phyloP scores from a whole-genome alignment of 2,113 vertebrate species.

The Bos javanicus region DNA sequence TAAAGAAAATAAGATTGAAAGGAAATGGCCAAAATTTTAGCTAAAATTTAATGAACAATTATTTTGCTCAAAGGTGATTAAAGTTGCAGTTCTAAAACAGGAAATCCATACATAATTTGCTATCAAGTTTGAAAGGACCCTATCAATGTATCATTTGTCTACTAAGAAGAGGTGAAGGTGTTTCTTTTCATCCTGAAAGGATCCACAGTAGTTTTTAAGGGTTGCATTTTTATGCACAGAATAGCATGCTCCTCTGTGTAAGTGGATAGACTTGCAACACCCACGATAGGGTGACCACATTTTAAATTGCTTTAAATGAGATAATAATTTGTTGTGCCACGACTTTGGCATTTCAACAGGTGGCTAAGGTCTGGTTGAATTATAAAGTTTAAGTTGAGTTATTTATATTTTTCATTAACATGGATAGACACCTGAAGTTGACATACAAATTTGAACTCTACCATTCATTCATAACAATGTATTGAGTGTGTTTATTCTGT shows the following conservation, averaged over 20 bases:
- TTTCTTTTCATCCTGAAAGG: neutral
- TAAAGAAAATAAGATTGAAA: neutral
- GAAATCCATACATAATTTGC: neutral
- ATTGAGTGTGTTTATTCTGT: neutral
- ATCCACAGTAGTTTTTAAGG: neutral
- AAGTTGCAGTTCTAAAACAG: neutral
- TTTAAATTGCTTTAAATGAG: neutral
- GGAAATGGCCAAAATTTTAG: neutral
- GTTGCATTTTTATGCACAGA: neutral
- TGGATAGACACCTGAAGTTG: neutral
- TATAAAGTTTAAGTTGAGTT: neutral
- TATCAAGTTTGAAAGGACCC: neutral
- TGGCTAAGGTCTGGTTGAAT: neutral
- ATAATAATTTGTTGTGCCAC: neutral
- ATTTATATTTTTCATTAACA: neutral
- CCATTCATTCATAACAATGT: neutral
- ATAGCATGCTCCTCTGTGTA: neutral
- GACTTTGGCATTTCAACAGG: neutral
- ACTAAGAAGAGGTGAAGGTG: neutral
- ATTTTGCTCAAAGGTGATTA: neutral
- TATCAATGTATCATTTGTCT: neutral
- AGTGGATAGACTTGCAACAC: neutral
- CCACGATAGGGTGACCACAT: neutral
- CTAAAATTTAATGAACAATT: slow-evolving; percentile 11
- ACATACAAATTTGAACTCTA: neutral